Evolutionary conservation across 2,797 vertebrate species (phyloP).

Genomic region (Gobio occitaniae): DNA sequence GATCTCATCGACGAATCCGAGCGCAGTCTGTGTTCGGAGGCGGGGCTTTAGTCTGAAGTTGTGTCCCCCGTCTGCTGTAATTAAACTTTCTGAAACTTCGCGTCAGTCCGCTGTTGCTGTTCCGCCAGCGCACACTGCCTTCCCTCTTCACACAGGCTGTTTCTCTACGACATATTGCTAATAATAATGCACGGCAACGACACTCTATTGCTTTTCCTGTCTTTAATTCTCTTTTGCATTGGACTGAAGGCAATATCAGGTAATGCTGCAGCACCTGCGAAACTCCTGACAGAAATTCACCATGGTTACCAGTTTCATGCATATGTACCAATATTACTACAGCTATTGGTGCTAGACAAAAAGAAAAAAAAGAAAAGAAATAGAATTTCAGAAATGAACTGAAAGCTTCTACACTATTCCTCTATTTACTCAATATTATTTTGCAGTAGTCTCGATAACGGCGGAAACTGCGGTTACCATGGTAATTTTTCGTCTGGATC

Average conservation of each 20-base stretch:
- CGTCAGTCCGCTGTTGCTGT: slow-evolving; percentile 57
- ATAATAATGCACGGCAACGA: slow-evolving; percentile 79
- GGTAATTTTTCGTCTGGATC: slow-evolving; percentile 7
- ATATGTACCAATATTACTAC: not conserved
- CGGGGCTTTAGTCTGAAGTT: slow-evolving; percentile 76
- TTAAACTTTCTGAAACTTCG: slow-evolving; percentile 78
- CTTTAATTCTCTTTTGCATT: slow-evolving; percentile 74
- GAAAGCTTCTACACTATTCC: not conserved
- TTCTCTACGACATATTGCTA: slow-evolving; percentile 25
- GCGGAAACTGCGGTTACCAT: slow-evolving; percentile 32
- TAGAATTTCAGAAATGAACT: not conserved
- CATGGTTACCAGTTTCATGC: slow-evolving; percentile 22
- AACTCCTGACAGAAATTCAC: slow-evolving; percentile 16
- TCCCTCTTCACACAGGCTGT: slow-evolving; percentile 24
- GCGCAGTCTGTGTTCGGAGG: slow-evolving; percentile 61
- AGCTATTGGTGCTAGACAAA: not conserved
- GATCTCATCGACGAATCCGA: slow-evolving; percentile 60
- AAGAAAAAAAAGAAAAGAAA: not conserved
- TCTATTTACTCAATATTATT: not conserved
- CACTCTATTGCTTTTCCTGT: slow-evolving; percentile 69
- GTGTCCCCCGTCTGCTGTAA: slow-evolving; percentile 76
- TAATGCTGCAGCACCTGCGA: slow-evolving; percentile 68
- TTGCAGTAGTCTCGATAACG: not conserved
- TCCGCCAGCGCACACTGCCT: slow-evolving; percentile 48
- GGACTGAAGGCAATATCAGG: slow-evolving; percentile 77